Evolutionary conservation across 2,888 invertebrate genomes (phyloP), one percentile per base, ranked within the genome.

Genomic region (Pyrocoelia pectoralis): DNA sequence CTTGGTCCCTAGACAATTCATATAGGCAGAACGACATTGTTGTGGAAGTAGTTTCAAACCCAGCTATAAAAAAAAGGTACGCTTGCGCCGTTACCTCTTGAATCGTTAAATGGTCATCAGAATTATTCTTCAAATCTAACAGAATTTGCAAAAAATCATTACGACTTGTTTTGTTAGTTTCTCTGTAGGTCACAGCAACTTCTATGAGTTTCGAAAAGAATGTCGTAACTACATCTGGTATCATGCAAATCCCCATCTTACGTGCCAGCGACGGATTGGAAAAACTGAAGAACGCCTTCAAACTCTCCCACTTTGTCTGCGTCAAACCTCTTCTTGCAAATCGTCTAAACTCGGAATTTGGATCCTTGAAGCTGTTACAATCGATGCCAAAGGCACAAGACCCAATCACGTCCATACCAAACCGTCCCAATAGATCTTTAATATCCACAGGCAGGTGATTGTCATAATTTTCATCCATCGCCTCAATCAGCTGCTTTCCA

Each of bases 381-480:
- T 86, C 84, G 10, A 87, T 81, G 33, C 86, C 86, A 71, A 86
- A 87, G 17, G 85, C 86, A 55, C 85, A 83, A 53, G 83, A 83
- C 0, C 85, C 85, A 24, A 87, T 85, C 1, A 86, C 84, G 71
- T 86, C 86, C 80, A 86, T 85, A 0, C 85, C 82, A 70, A 84
- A 86, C 66, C 83, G 83, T 3, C 85, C 85, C 67, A 84, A 83
- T 41, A 85, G 80, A 50, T 86, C 84, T 2, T 84, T 74, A 41
- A 74, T 73, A 56, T 74, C 72, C 3, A 74, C 50, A 0, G 15
- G 24, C 4, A 43, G 50, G n/a, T 60, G 41, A 4, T 43, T 51
- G 2, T 17, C 24, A 2, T 54, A 28, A 18, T 62, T 56, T 40
- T 65, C 64, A 5, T 29, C 50, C 13, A 53, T 43, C 2, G n/a